phyloP scores from a whole-genome alignment of 2,888 invertebrate genomes.

The Entomobrya proxima region DNA sequence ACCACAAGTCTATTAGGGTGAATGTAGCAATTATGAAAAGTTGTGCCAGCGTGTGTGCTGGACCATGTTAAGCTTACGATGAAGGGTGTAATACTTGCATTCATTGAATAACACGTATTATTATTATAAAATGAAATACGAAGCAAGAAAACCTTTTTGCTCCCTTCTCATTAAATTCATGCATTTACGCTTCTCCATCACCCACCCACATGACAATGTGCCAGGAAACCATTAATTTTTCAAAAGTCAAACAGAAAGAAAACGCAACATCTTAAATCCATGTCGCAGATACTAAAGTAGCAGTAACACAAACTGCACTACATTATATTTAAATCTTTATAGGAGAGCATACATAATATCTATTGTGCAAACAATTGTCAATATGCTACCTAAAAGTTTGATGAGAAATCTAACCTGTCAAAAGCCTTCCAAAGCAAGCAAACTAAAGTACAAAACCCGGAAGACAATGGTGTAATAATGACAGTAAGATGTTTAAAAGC shows the following conservation, averaged over 20 bases:
- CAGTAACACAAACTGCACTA: no score
- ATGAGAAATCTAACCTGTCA: not conserved
- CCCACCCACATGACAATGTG: slow-evolving; percentile 46
- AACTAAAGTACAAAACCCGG: not conserved
- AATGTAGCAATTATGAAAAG: slow-evolving; percentile 39
- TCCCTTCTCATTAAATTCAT: slow-evolving; percentile 43
- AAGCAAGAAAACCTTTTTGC: not conserved
- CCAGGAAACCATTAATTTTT: slow-evolving; percentile 55
- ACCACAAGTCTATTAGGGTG: slow-evolving; percentile 49
- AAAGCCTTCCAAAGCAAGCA: not conserved
- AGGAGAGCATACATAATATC: not conserved
- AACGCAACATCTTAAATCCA: not conserved
- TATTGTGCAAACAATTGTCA: not conserved
- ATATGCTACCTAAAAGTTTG: not conserved
- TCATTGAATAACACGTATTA: not conserved
- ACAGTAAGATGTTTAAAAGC: slow-evolving; percentile 21
- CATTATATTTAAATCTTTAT: not conserved
- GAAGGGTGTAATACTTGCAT: not conserved
- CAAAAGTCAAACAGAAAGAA: slow-evolving; percentile 28
- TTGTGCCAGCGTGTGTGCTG: slow-evolving; percentile 5
- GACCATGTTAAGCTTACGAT: not conserved
- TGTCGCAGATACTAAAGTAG: no score
- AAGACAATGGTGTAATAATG: slow-evolving; percentile 36
- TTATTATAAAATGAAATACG: not conserved
- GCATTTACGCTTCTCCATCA: slow-evolving; percentile 32